Conservation (phyloP, 2,888 invertebrate genomes). For the Malachius bipustulatus region DNA sequence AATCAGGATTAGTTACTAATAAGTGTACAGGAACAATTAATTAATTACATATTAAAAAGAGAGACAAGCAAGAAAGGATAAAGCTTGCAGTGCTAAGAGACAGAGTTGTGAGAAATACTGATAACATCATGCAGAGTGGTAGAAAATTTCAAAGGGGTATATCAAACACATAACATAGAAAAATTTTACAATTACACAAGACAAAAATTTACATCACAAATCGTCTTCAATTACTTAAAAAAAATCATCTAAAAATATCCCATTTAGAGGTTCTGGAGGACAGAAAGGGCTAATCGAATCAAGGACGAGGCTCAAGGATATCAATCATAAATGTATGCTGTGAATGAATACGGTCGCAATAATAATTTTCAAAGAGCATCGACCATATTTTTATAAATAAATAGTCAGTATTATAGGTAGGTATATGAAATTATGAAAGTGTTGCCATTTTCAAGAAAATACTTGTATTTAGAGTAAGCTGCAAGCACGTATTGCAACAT, state of each 20-base stretch:
- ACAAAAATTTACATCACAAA: constrained; percentile 11
- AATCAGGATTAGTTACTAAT: too few species aligned
- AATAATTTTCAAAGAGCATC: too few species aligned
- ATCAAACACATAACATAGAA: constrained; percentile 5
- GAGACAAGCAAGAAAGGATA: too few species aligned
- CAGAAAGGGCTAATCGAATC: constrained; percentile 6
- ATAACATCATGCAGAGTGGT: constrained; percentile 9
- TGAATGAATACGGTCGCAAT: too few species aligned
- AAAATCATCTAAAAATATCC: constrained; percentile 15
- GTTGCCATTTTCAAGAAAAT: neutral
- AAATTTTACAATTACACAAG: constrained; percentile 16
- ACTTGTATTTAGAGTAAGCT: constrained; percentile 20
- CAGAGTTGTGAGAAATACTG: neutral
- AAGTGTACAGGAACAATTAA: too few species aligned
- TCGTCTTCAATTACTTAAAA: constrained; percentile 1
- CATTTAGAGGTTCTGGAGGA: constrained; percentile 14
- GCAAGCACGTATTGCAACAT: constrained; percentile 28
- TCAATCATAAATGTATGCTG: too few species aligned
- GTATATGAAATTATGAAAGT: too few species aligned
- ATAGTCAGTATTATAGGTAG: too few species aligned
- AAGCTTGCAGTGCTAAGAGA: constrained; percentile 9
- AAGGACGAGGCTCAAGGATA: too few species aligned
- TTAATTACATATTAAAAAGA: too few species aligned
- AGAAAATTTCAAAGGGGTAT: constrained; percentile 4
- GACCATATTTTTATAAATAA: too few species aligned